Evolutionary conservation across 2,888 invertebrate genomes (phyloP).

Genomic region (Brachycybe producta): DNA sequence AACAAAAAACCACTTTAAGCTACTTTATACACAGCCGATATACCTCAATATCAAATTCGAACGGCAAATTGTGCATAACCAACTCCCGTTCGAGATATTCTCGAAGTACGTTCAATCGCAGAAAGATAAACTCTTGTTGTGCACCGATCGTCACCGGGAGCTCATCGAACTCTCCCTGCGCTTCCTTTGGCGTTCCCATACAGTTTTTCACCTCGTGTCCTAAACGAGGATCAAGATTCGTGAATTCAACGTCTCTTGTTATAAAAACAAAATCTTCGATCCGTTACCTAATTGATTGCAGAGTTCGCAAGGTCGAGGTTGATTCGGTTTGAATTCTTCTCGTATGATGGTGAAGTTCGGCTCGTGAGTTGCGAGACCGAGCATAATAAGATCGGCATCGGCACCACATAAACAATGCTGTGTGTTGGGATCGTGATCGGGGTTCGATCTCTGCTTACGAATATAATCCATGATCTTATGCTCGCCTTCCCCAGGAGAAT

Average conservation of each 20-base stretch:
- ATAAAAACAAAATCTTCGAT: background rate
- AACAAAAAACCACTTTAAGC: background rate
- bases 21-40: background rate
- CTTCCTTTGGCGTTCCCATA: slow-evolving; percentile 52
- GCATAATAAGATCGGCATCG: slow-evolving; percentile 95
- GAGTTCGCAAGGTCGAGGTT: slow-evolving; percentile 87
- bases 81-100: slow-evolving; percentile 88
- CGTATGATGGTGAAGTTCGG: slow-evolving; percentile 97
- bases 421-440: slow-evolving; percentile 94
- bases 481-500: slow-evolving; percentile 95
- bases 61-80: slow-evolving; percentile 81
- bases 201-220: slow-evolving; percentile 94
- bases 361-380: slow-evolving; percentile 96
- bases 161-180: slow-evolving; percentile 42
- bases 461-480: slow-evolving; percentile 99
- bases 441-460: slow-evolving; percentile 82
- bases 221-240: slow-evolving; percentile 28
- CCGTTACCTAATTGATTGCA: slow-evolving; percentile 54
- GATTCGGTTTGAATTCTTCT: slow-evolving; percentile 96
- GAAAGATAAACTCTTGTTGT: slow-evolving; percentile 81
- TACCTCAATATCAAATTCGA: slow-evolving; percentile 80
- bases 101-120: slow-evolving; percentile 77
- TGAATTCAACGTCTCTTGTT: background rate
- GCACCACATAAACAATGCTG: slow-evolving; percentile 96
- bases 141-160: slow-evolving; percentile 42